Base-by-base conservation (phyloP, 2,888 invertebrate species). In the Lycaena phlaeas region DNA sequence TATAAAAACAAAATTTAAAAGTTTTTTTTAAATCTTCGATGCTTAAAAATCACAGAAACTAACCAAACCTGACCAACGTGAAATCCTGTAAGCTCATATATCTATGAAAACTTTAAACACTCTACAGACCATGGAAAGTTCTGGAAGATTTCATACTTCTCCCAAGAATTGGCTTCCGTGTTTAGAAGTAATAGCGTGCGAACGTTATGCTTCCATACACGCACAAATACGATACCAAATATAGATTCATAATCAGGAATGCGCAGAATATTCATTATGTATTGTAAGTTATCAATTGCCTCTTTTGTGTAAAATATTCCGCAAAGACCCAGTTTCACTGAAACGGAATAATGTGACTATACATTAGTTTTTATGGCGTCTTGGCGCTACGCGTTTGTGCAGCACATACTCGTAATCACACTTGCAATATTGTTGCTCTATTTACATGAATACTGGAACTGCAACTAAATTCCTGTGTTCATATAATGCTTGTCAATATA, bases 281-380 rank as follows among this genome's bases (percentile, higher is more conserved):
- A 36, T 41, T 42, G 44, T 44, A 26, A 10, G 26, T 31, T 30
- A 44, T 39, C 44, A 44, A 30, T 41, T 38, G 41, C 38, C 41
- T 30, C 38, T 9, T 28, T 27, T 29, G 28, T 36, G 28, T 36
- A 18, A 18, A 40, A 25, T 29, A 25, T 41, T 27, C 28, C 36
- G 36, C 31, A 22, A 26, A 40, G 43, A 43, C 41, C 45, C 38
- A 46, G 26, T 46, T 45, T 26, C 40, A 40, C 40, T 38, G 40
- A 27, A 41, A 43, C 38, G 43, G 41, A 41, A 43, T 41, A 45
- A 43, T 41, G 41, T 30, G 36, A 36, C 36, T 38, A 45, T 41
- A 41, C 30, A 41, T 43, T 38, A 38, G 11, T 39, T 38, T 41
- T 43, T 43, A 38, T 41, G 38, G 29, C 22, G 29, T 30, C 14